Evolutionary conservation across 1,140 invertebrate species (phyloP), one percentile per base, ranked within the genome.

Genomic region (Brachionus rotundiformis): DNA sequence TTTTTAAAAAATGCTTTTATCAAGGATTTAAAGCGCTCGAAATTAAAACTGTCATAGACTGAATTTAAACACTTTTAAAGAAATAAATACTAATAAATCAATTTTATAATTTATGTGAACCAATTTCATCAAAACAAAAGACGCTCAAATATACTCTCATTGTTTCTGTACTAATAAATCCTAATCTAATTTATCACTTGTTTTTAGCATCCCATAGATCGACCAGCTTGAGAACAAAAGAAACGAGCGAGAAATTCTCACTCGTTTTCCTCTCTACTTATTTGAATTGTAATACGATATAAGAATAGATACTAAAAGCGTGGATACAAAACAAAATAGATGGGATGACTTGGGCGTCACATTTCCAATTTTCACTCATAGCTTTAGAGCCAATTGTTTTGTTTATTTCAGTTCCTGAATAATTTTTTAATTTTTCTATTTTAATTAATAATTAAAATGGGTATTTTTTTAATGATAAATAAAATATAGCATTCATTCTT

Each of bases 151-250:
- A 29, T 5, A 10, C 11, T 33, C 25, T 23, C 29, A 23, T 63
- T 31, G 25, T 31, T 63, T 63, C 23, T 23, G 23, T 19, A 54
- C 25, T 29, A 63, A 29, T 63, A 63, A 63, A 63, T 63, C 61
- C 61, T 27, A 63, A 68, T 68, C 33, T 36, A 68, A 68, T 68
- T 68, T 68, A 33, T 68, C 31, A 68, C 33, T 36, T 33, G 29
- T 33, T 33, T 7, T 68, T 8, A 41, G 63, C 7, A 68, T 68
- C 63, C 63, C 63, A 33, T 31, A 68, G 63, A 16, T 68, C 63
- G 31, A 63, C 36, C 31, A 19, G 11, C 33, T 33, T 8, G 33
- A 68, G 10, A 68, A 68, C 63, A 68, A 68, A 68, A 36, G 16
- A 36, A 68, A 19, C 47, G 23, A 54, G 47, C 23, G 47, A 54